A percentile compares a stretch with the other conserved stretches of the same genome.
Evolutionary conservation across 2,888 invertebrate genomes (phyloP).

Genomic region (Noctua pronuba): DNA sequence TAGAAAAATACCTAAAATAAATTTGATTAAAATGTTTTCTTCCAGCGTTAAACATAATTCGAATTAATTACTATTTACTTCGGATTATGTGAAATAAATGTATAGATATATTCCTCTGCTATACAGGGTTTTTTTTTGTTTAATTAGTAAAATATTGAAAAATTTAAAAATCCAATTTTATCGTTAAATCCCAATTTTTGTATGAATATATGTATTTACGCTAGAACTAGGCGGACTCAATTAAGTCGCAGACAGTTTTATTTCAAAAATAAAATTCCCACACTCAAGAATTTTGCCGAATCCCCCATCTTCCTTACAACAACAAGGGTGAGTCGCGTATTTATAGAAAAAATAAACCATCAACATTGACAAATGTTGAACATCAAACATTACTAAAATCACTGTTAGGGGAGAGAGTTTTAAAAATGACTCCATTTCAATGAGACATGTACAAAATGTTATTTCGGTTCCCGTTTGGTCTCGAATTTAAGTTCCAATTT

Average conservation of each 20-base stretch:
- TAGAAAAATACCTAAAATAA: neutral
- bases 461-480: constrained; percentile 77
- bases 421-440: constrained; percentile 84
- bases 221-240: neutral
- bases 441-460: constrained; percentile 76
- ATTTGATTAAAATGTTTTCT: neutral
- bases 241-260: neutral
- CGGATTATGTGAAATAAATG: constrained; percentile 1
- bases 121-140: neutral
- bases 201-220: neutral
- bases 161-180: neutral
- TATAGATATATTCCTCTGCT: neutral
- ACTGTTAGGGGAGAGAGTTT: constrained; percentile 73
- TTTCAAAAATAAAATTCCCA: constrained; percentile 45
- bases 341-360: constrained; percentile 74
- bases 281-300: constrained; percentile 51
- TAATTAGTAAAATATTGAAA: neutral
- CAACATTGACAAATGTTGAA: constrained; percentile 84
- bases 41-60: neutral
- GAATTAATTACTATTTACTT: too few relatives aligned
- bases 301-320: constrained; percentile 48
- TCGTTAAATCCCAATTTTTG: constrained; percentile 1
- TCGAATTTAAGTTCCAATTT: constrained; percentile 70
- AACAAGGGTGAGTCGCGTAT: constrained; percentile 61
- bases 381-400: constrained; percentile 77